A percentile compares a stretch with the other conserved stretches of the same genome.
These are phyloP conservation scores for Bambusicola thoracicus DNA, from an alignment of 2,113 vertebrate genomes.

Conservation along the genomic window DNA sequence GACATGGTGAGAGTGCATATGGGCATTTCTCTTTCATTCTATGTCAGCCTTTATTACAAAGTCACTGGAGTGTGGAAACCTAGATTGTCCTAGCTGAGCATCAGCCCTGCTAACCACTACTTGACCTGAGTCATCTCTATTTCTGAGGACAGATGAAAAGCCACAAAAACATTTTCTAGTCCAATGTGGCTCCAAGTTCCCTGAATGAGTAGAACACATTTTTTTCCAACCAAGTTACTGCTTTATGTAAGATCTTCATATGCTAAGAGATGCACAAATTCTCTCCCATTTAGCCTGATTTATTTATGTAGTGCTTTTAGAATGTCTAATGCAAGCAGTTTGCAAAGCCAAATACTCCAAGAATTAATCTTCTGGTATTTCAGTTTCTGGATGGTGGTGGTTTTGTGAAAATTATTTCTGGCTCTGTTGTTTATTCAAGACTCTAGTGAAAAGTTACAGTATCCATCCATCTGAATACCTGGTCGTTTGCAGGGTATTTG, in stretches of 20 bases:
- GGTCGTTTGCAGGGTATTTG: background rate
- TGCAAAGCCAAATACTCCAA: background rate
- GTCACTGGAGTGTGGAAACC: background rate
- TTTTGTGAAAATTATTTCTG: slow-evolving; percentile 16
- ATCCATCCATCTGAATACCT: background rate
- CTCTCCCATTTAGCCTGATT: background rate
- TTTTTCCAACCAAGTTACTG: background rate
- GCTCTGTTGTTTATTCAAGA: slow-evolving; percentile 7
- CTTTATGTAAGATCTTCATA: background rate
- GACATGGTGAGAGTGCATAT: background rate
- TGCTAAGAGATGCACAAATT: background rate
- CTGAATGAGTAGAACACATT: background rate
- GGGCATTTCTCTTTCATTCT: background rate
- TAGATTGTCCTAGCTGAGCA: background rate
- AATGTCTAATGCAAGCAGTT: background rate
- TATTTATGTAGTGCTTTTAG: background rate
- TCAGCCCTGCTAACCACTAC: background rate
- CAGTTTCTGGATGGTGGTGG: background rate
- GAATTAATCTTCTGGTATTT: background rate
- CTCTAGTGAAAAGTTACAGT: background rate
- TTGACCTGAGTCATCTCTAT: background rate
- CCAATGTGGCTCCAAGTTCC: background rate
- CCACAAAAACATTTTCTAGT: background rate
- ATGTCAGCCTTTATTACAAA: background rate
- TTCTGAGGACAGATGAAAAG: background rate